A percentile compares a stretch with the other conserved stretches of the same genome.
Evolutionary conservation across 2,888 invertebrate species (phyloP).

Genomic region (Zygothrica quintamaculata): DNA sequence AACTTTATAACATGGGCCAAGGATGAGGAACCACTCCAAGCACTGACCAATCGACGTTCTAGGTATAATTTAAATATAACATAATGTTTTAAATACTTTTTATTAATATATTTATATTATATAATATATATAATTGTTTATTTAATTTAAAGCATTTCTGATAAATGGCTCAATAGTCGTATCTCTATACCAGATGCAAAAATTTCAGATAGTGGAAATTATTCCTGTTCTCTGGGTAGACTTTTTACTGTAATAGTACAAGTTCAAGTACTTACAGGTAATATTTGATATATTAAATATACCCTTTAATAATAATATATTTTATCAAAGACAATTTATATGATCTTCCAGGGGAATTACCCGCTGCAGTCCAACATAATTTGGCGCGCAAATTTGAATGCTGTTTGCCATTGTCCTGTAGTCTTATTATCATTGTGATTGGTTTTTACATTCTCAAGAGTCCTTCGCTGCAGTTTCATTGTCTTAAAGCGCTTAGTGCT

Average conservation of each 20-base stretch:
- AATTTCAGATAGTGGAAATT: constrained; percentile 88
- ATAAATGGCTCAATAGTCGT: constrained; percentile 82
- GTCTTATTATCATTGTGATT: constrained; percentile 42
- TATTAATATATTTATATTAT: neutral
- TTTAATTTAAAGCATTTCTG: constrained; percentile 74
- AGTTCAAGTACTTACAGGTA: constrained; percentile 89
- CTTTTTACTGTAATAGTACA: constrained; percentile 88
- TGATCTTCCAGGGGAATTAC: constrained; percentile 75
- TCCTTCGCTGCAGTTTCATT: constrained; percentile 36
- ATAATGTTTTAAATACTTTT: constrained; percentile 6
- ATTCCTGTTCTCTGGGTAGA: constrained; percentile 88
- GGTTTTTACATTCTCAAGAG: constrained; percentile 31
- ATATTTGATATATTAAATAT: constrained; percentile 38
- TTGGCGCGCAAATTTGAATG: constrained; percentile 60
- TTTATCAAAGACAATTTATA: neutral
- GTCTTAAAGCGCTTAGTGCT: constrained; percentile 18
- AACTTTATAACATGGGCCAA: constrained; percentile 79
- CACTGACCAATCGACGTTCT: constrained; percentile 64
- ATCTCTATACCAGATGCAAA: constrained; percentile 86
- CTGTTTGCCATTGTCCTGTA: constrained; percentile 31
- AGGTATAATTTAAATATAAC: constrained; percentile 56
- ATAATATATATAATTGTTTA: too few relatives aligned
- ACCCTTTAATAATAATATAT: neutral
- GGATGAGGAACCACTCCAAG: constrained; percentile 71
- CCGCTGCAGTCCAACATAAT: constrained; percentile 83